phyloP scores from a whole-genome alignment of 2,888 invertebrate species.

The Xestobium rufovillosum region DNA sequence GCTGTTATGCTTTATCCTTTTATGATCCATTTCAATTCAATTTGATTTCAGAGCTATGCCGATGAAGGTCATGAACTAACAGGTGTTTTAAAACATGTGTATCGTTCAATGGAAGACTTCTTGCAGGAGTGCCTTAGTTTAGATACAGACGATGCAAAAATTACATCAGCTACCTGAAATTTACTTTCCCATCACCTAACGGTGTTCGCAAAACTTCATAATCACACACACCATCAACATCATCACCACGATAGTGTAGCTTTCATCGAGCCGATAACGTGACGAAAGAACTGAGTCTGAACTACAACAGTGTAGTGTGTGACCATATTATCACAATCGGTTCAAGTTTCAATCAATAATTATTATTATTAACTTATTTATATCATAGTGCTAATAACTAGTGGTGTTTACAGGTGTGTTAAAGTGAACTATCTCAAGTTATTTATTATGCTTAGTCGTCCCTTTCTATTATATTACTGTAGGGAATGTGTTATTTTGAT shows the following conservation, averaged over 20 bases:
- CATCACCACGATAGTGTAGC: slow-evolving; percentile 28
- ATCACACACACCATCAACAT: slow-evolving; percentile 23
- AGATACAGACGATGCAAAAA: slow-evolving; percentile 59
- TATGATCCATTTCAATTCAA: no score
- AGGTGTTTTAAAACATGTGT: slow-evolving; percentile 84
- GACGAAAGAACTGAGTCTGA: slow-evolving; percentile 8
- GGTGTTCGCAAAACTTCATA: slow-evolving; percentile 20
- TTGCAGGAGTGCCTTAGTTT: slow-evolving; percentile 84
- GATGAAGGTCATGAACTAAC: slow-evolving; percentile 80
- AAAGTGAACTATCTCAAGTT: no score
- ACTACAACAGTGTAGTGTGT: slow-evolving; percentile 1
- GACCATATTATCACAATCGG: neutral
- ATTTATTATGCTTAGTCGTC: no score
- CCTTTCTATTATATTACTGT: no score
- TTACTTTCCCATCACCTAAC: slow-evolving; percentile 21
- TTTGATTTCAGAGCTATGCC: slow-evolving; percentile 70
- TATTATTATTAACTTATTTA: slow-evolving; percentile 1
- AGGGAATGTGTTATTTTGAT: no score
- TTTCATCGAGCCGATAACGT: slow-evolving; percentile 21
- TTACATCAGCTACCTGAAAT: slow-evolving; percentile 32
- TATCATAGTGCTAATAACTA: slow-evolving; percentile 3
- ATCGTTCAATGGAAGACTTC: slow-evolving; percentile 89
- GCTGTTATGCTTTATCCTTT: no score
- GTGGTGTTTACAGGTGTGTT: no score
- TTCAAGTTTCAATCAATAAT: no score